Evolutionary conservation across 2,888 invertebrate genomes (phyloP), one percentile per base, ranked within the genome.

Genomic region (Amblyjoppa fuscipennis): DNA sequence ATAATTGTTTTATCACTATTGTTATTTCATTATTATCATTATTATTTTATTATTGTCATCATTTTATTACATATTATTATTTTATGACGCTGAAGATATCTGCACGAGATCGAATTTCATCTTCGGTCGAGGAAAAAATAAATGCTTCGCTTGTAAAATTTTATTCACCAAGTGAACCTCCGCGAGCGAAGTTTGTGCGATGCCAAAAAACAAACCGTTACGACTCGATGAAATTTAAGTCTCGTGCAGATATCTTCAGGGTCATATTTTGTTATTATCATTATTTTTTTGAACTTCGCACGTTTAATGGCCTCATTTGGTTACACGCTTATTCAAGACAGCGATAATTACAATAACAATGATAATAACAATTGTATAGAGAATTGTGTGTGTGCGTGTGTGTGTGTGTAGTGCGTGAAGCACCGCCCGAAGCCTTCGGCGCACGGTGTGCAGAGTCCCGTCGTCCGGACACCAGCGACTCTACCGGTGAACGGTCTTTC

Each of bases 401-500:
- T 56, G 20, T 9, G 56, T 2, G 25, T 6, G 51, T n/a, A 20
- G 59, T 59, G 59, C 11, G 59, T 11, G 25, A 11, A 59, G 59
- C 59, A 9, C n/a, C 20, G 56, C 20, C 56, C 16, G 28, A 25
- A n/a, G 6, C 6, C 28, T 49, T 51, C 34, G 31, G 49, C 49
- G 64, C 49, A 41, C 34, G 1, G 31, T 25, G 64, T 25, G 61
- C 28, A 25, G n/a, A 75, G 75, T 49, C 20, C 34, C 49, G 45
- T 31, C 38, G 38, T 70, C 66, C 84, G 86, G 70, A 87, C 64
- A 56, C 75, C 53, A 69, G 73, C 38, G 45, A 59, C 41, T 76
- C 71, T 66, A 76, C 61, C 45, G 73, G 51, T 68, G 49, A 81
- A 81, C 70, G 81, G 66, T 79, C 84, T 78, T 86, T 83, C 73